A percentile compares a stretch with the other conserved stretches of the same genome.
These are phyloP conservation scores for Hycleus cichorii DNA, from an alignment of 1,140 invertebrate species.

Conservation along the genomic window DNA sequence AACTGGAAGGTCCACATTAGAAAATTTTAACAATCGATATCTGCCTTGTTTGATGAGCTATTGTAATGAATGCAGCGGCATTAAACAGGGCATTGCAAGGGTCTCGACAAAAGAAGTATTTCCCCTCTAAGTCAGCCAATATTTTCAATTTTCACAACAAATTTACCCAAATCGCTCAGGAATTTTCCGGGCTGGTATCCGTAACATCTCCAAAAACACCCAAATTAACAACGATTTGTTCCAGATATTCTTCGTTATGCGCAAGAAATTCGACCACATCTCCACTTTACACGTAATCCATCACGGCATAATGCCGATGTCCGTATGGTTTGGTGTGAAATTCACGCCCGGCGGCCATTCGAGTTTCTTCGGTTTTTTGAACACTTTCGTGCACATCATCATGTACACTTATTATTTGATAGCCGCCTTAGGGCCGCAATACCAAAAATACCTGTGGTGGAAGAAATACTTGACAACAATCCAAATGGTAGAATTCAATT, in stretches of 20 bases:
- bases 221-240: constrained; percentile 26
- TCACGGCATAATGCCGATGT: constrained; percentile 94
- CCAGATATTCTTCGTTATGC: constrained; percentile 86
- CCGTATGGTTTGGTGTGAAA: constrained; percentile 94
- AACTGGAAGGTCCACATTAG: no score
- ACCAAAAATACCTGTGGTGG: constrained; percentile 86
- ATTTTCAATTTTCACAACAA: no score
- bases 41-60: no score
- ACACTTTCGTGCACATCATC: constrained; percentile 78
- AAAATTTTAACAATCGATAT: no score
- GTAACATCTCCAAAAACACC: background rate
- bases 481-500: constrained; percentile 59
- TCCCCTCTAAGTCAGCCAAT: no score
- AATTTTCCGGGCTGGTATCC: no score
- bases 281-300: constrained; percentile 92
- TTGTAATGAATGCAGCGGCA: no score
- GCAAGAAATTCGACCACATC: constrained; percentile 90
- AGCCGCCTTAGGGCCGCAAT: constrained; percentile 73
- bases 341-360: constrained; percentile 82
- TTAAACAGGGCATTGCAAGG: no score
- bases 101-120: no score
- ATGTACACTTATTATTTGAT: constrained; percentile 87
- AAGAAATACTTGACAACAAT: constrained; percentile 83
- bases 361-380: constrained; percentile 76
- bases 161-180: no score